These are phyloP conservation scores for Drosophila fuyamai DNA, from an alignment of 1,140 invertebrate genomes.

Conservation along the genomic window DNA sequence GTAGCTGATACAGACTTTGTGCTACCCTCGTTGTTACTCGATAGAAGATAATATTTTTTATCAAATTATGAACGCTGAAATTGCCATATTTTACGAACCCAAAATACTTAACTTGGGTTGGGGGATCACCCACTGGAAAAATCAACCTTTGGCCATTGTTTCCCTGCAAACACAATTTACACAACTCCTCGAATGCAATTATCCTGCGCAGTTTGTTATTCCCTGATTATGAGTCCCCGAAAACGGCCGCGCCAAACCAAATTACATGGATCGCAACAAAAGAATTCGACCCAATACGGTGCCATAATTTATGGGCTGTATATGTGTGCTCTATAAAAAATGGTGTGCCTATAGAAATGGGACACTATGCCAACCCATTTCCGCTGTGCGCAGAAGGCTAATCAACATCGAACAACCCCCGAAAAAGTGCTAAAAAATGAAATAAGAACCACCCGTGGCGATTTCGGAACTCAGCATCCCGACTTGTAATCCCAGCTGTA, in stretches of 20 bases:
- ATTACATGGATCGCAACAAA: conserved; percentile 75
- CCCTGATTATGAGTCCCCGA: conserved; percentile 54
- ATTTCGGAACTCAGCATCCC: conserved; percentile 49
- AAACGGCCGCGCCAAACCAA: conserved; percentile 64
- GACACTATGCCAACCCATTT: conserved; percentile 71
- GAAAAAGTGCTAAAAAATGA: conserved; percentile 40
- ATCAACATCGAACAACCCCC: conserved; percentile 70
- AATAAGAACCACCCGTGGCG: conserved; percentile 64
- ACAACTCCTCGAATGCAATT: conserved; percentile 66
- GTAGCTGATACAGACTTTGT: too few species aligned
- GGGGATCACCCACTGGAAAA: conserved; percentile 43
- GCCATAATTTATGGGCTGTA: conserved; percentile 70
- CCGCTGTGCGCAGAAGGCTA: conserved; percentile 79
- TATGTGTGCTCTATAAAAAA: conserved; percentile 41
- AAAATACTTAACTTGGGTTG: background rate
- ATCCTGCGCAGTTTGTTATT: conserved; percentile 79
- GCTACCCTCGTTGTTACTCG: too few species aligned
- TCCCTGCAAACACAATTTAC: conserved; percentile 66
- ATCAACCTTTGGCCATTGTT: conserved; percentile 63
- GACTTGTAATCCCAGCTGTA: conserved; percentile 82
- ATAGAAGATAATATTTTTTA: background rate
- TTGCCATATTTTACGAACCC: conserved; percentile 1
- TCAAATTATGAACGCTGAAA: conserved; percentile 9
- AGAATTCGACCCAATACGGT: conserved; percentile 57
- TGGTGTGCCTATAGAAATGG: conserved; percentile 49